Percentiles rank a stretch among this genome's conserved stretches.
Conservation (phyloP, 2,797 vertebrate genomes). For the Numenius phaeopus region DNA sequence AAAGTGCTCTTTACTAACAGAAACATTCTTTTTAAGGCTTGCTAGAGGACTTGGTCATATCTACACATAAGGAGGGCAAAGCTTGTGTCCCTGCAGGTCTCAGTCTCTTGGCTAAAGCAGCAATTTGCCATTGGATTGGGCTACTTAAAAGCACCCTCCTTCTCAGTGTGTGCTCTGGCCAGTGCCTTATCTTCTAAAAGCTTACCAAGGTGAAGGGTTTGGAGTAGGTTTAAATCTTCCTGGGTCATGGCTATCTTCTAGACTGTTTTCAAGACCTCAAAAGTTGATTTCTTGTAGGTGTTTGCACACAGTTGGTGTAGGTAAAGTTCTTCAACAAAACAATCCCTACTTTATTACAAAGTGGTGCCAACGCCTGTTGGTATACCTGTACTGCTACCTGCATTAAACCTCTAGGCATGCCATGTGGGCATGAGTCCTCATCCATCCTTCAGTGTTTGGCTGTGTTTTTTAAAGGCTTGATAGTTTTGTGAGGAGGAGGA, state of each 20-base stretch:
- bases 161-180: not conserved
- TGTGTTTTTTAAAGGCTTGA: not conserved
- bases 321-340: not conserved
- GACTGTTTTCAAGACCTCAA: not conserved
- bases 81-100: not conserved
- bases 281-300: not conserved
- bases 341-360: too few relatives aligned
- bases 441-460: not conserved
- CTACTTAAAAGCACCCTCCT: not conserved
- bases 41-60: accelerated
- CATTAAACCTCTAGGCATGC: not conserved
- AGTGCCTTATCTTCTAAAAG: not conserved
- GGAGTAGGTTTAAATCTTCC: not conserved
- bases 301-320: accelerated
- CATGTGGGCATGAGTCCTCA: not conserved
- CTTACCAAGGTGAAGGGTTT: not conserved
- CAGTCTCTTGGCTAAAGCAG: not conserved
- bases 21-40: not conserved
- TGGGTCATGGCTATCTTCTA: not conserved
- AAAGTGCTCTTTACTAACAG: not conserved
- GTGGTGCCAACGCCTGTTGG: not conserved
- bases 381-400: not conserved
- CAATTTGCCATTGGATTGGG: not conserved
- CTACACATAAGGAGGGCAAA: not conserved
- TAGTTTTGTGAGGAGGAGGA: not conserved